These are phyloP conservation scores for Corythucha ciliata DNA, from an alignment of 2,888 invertebrate genomes.

Conservation along the genomic window DNA sequence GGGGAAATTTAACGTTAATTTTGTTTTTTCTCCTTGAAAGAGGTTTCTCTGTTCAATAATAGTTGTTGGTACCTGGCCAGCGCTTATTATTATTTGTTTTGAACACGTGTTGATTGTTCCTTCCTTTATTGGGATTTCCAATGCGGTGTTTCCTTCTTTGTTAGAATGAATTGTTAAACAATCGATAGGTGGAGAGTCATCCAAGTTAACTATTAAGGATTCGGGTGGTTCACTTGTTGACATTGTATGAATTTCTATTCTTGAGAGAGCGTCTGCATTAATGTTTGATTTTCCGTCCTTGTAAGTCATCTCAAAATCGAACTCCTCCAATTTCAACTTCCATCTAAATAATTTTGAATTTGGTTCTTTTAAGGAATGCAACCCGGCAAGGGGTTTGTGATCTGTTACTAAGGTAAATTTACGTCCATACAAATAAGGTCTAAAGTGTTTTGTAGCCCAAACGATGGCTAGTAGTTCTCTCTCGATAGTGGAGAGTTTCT, in stretches of 20 bases:
- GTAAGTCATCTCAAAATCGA: constrained; percentile 37
- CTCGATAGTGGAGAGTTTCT: neutral
- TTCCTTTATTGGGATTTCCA: constrained; percentile 7
- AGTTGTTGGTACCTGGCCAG: too few species aligned
- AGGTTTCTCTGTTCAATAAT: too few species aligned
- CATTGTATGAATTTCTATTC: constrained; percentile 4
- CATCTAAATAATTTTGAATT: constrained; percentile 13
- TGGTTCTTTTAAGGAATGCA: constrained; percentile 12
- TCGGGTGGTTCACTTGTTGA: neutral
- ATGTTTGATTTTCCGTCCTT: constrained; percentile 36
- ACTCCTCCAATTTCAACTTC: neutral
- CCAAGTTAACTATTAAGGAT: constrained; percentile 5
- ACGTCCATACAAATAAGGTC: neutral
- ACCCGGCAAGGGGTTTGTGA: constrained; percentile 13
- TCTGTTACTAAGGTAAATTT: neutral
- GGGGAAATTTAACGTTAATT: neutral
- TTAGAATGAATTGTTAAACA: constrained; percentile 6
- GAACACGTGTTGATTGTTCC: neutral
- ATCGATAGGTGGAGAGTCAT: neutral
- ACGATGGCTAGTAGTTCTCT: constrained; percentile 4
- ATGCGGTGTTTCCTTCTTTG: constrained; percentile 6
- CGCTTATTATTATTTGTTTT: constrained; percentile 9
- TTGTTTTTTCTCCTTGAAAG: too few species aligned
- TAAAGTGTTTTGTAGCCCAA: constrained; percentile 6
- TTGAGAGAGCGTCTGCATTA: constrained; percentile 37